A percentile compares a stretch with the other conserved stretches of the same genome.
These are phyloP conservation scores for Hypanus sabinus DNA, from an alignment of 2,113 vertebrate species.

Conservation along the genomic window DNA sequence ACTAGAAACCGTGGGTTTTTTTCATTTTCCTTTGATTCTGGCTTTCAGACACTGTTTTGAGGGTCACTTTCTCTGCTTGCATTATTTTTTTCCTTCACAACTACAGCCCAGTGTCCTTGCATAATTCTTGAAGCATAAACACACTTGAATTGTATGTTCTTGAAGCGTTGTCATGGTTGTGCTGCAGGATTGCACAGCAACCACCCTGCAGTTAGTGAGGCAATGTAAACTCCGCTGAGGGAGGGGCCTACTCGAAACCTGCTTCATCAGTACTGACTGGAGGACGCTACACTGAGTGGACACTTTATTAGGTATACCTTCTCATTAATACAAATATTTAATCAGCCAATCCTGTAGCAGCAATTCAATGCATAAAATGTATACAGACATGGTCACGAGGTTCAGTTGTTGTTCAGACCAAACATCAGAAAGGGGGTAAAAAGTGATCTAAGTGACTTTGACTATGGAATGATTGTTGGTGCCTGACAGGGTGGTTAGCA, in stretches of 20 bases:
- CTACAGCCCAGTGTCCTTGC: neutral
- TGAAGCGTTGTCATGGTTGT: neutral
- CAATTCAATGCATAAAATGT: too few relatives aligned
- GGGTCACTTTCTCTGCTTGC: neutral
- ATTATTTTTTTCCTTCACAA: neutral
- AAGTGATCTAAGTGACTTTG: too few relatives aligned
- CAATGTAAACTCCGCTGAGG: neutral
- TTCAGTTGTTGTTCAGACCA: too few relatives aligned
- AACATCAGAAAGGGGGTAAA: too few relatives aligned
- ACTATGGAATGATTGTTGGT: too few relatives aligned
- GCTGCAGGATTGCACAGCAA: neutral
- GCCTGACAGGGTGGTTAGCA: too few relatives aligned
- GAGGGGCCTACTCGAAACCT: neutral
- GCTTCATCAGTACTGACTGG: neutral
- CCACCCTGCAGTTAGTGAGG: neutral
- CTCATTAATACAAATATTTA: too few relatives aligned
- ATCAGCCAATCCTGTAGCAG: too few relatives aligned
- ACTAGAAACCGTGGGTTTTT: neutral
- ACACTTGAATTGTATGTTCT: neutral
- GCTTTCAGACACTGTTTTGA: neutral
- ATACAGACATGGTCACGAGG: too few relatives aligned
- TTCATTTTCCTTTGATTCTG: neutral
- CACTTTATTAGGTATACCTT: too few relatives aligned
- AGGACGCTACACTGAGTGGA: too few relatives aligned
- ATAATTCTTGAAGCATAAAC: neutral